Conservation (phyloP, 2,888 invertebrate genomes). For the Orthosia gothica region DNA sequence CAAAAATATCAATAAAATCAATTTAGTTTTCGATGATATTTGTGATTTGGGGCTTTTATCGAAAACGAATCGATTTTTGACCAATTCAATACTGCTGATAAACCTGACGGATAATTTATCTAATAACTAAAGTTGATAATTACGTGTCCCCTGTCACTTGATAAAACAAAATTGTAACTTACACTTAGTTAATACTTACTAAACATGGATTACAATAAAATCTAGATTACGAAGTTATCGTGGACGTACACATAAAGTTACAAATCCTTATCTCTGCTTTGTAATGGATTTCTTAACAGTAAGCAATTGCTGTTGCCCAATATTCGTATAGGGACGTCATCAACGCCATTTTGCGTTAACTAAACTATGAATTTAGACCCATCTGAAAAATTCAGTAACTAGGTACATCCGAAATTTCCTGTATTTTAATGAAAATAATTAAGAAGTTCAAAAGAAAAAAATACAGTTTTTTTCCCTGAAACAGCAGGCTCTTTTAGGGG, state of each 20-base stretch:
- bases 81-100: background rate
- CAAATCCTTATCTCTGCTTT: constrained; percentile 29
- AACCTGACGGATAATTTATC: constrained; percentile 29
- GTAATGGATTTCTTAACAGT: constrained; percentile 30
- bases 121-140: constrained; percentile 34
- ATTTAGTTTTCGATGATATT: constrained; percentile 62
- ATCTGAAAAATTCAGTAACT: no score
- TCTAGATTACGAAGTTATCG: constrained; percentile 38
- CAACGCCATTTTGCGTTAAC: background rate
- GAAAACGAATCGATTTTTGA: background rate
- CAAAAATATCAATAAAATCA: background rate
- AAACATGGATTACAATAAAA: constrained; percentile 45
- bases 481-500: no score
- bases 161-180: constrained; percentile 5
- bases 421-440: no score
- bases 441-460: no score
- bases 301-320: constrained; percentile 23
- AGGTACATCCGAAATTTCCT: no score
- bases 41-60: constrained; percentile 71
- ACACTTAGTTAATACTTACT: constrained; percentile 33
- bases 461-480: no score
- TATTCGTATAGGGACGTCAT: constrained; percentile 28
- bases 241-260: constrained; percentile 28
- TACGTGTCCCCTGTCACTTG: constrained; percentile 21
- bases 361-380: no score